Evolutionary conservation across 2,113 vertebrate species (phyloP), one percentile per base, ranked within the genome.

Genomic region (Origma solitaria): DNA sequence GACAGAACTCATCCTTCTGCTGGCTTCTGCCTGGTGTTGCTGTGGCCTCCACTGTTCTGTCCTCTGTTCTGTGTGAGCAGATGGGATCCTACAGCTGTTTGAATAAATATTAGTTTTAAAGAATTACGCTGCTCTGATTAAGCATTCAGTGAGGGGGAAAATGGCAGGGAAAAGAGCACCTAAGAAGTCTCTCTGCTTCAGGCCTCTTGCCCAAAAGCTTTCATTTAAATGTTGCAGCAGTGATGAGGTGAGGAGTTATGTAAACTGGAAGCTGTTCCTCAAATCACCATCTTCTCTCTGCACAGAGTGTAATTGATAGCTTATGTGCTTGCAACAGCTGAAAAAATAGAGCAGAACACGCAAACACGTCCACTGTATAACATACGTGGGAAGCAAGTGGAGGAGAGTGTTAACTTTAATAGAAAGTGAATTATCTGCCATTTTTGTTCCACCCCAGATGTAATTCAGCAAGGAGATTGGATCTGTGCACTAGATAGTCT

Each of bases 271-370:
- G 80, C 82, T 7, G 25, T 82, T 84, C 79, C 61, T 94, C 72
- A 87, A 94, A 94, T 97, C 97, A 90, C 95, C 86, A 19, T 78
- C 95, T 94, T 96, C 82, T 91, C 94, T 97, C 90, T 86, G 73
- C 44, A 57, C 70, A 25, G 72, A 71, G 82, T 92, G 94, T 97
- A 97, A 97, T 90, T 95, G 97, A 96, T 97, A 97, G 82, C 93
- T 97, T 70, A 78, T 68, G 88, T 69, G 69, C 97, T 97, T 82
- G 10, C 47, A 85, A 58, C 98, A 98, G 98, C 98, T 98, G 98
- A 97, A 97, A 97, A 96, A 98, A 98, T 95, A 98, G 75, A 90
- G 71, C 82, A 81, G 92, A 86, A 95, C 95, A 84, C 90, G 94
- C 90, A 91, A 91, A 95, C 89, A 69, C 4, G 0, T 77, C 84